phyloP scores from a whole-genome alignment of 1,140 invertebrate genomes.

The Drosophila nigromelanica region DNA sequence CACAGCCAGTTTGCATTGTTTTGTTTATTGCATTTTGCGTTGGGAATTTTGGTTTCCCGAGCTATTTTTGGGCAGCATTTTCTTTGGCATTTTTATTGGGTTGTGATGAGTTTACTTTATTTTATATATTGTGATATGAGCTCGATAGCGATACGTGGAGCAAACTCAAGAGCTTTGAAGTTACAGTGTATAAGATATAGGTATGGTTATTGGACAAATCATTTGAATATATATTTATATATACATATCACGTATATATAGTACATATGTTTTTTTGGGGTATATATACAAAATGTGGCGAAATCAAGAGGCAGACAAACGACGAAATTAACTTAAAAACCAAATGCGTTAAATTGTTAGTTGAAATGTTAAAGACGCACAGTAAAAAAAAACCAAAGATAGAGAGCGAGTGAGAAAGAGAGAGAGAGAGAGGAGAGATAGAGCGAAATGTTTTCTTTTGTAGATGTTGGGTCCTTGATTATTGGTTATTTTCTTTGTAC shows the following conservation, averaged over 20 bases:
- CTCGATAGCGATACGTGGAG: conserved; percentile 79
- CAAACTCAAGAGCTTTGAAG: conserved; percentile 75
- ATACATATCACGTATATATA: conserved; percentile 24
- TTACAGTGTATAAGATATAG: conserved; percentile 80
- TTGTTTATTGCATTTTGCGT: conserved; percentile 24
- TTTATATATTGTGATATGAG: conserved; percentile 15
- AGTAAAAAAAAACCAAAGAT: neutral
- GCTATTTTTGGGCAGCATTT: conserved; percentile 25
- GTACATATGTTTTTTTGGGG: conserved; percentile 4
- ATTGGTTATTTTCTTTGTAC: conserved; percentile 28
- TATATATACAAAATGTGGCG: conserved; percentile 21
- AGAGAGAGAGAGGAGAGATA: neutral
- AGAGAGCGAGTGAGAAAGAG: conserved; percentile 5
- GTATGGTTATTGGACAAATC: conserved; percentile 52
- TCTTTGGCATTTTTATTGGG: conserved; percentile 1
- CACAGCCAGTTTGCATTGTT: conserved; percentile 39
- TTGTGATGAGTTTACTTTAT: conserved; percentile 35
- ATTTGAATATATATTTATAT: conserved; percentile 28
- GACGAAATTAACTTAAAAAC: conserved; percentile 44
- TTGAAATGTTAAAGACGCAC: conserved; percentile 8
- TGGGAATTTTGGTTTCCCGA: conserved; percentile 9
- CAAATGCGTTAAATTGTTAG: conserved; percentile 49
- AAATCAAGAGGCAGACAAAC: conserved; percentile 52
- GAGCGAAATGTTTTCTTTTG: conserved; percentile 38
- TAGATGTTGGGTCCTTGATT: conserved; percentile 20